Evolutionary conservation across 1,140 invertebrate genomes (phyloP), one percentile per base, ranked within the genome.

Genomic region (Cydia pomonella): DNA sequence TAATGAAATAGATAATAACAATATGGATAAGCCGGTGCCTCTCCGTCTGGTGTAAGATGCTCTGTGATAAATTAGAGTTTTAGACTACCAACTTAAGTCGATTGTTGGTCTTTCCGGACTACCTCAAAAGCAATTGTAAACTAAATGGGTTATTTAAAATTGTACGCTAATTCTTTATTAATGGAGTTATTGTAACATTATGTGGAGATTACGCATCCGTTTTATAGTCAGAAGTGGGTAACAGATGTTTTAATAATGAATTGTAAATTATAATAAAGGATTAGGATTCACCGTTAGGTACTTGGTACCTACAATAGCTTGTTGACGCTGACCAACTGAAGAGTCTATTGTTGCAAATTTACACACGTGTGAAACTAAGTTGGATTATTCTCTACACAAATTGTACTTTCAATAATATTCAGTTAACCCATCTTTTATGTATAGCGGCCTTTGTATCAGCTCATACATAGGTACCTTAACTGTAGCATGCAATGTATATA

Each of bases 1-100:
- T 86, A 87, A 86, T 88, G 84, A 89, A 89, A 85, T 80, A 76
- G 77, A 76, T 79, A 76, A 81, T 80, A 78, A 86, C 77, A 84
- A 83, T 84, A 73, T 53, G 76, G 79, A 82, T 83, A 74, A 80
- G 77, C 77, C 72, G 86, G 85, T 83, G 86, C 86, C 86, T 75
- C 62, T 73, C 64, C 79, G 87, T 89, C 87, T 89, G 83, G 76
- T 47, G 53, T 64, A 73, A 59, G 71, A 44, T 23, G 18, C 18
- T 59, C 50, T 29, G 69, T 73, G 72, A 73, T 69, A 69, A 69
- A 69, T 69, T 69, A 69, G 64, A 69, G 29, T 69, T 69, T 69
- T 33, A 69, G 29, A 33, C 64, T 69, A 69, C 64, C 29, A 69
- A 33, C 29, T 69, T 33, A 69, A 33, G 64, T 69, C 64, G 64